A percentile compares a stretch with the other conserved stretches of the same genome.
These are phyloP conservation scores for Discoglossus pictus DNA, from an alignment of 2,797 vertebrate species.

Conservation along the genomic window DNA sequence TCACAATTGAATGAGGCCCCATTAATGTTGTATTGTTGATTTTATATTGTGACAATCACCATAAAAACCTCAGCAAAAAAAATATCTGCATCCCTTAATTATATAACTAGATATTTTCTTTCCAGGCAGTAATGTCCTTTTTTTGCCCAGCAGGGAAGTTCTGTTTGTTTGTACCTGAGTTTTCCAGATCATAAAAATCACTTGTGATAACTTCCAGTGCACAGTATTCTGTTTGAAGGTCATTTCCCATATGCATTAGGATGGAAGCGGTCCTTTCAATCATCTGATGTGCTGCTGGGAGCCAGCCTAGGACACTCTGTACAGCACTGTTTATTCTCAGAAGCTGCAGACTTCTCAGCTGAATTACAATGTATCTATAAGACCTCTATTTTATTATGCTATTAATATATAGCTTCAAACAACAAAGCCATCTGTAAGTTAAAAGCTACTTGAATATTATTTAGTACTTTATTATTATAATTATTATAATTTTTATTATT, in stretches of 20 bases:
- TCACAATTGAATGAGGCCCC: too few species aligned
- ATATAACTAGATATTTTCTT: too few species aligned
- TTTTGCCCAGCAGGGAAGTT: neutral
- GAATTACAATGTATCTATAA: constrained; percentile 51
- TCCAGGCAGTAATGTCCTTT: too few species aligned
- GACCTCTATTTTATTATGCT: constrained; percentile 54
- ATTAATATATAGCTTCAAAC: constrained; percentile 54
- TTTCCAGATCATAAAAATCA: constrained; percentile 9
- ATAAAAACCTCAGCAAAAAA: too few species aligned
- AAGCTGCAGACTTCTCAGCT: constrained; percentile 43
- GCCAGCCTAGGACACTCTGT: constrained; percentile 30
- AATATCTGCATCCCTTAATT: too few species aligned
- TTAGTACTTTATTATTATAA: too few species aligned
- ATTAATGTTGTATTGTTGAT: too few species aligned
- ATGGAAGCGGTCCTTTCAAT: constrained; percentile 70
- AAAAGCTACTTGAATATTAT: constrained; percentile 42
- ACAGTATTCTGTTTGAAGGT: constrained; percentile 68
- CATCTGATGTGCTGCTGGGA: constrained; percentile 48
- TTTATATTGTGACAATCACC: too few species aligned
- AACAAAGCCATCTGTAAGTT: constrained; percentile 47
- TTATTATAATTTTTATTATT: too few species aligned
- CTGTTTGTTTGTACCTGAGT: constrained; percentile 3
- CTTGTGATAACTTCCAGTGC: constrained; percentile 2
- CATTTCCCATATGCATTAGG: constrained; percentile 66
- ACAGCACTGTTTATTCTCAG: constrained; percentile 43